A percentile compares a stretch with the other conserved stretches of the same genome.
phyloP scores from a whole-genome alignment of 2,797 vertebrate genomes.

The Brachyalestes nurse region DNA sequence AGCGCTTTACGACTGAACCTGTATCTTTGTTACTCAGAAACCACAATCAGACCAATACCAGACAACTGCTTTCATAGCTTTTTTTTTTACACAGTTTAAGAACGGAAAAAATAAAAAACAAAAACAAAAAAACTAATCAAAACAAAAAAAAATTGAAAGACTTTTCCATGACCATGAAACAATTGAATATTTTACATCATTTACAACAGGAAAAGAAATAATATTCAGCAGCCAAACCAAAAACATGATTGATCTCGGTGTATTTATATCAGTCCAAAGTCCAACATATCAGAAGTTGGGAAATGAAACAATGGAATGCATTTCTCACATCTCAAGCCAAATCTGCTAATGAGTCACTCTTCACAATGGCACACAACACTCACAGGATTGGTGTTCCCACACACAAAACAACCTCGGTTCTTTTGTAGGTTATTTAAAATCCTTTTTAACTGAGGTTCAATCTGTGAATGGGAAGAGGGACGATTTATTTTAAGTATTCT shows the following conservation, averaged over 20 bases:
- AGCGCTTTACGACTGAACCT: slow-evolving; percentile 65
- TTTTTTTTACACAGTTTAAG: slow-evolving; percentile 73
- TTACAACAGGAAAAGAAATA: slow-evolving; percentile 59
- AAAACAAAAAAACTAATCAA: background rate
- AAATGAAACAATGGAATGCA: slow-evolving; percentile 19
- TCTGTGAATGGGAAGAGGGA: slow-evolving; percentile 15
- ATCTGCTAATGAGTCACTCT: slow-evolving; percentile 6
- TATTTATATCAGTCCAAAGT: slow-evolving; percentile 26
- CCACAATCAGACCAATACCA: slow-evolving; percentile 52
- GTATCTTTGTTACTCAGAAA: slow-evolving; percentile 73
- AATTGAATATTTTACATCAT: slow-evolving; percentile 50
- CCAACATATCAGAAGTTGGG: background rate
- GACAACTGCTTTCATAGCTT: slow-evolving; percentile 69
- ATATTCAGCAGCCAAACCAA: slow-evolving; percentile 21
- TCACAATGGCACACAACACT: slow-evolving; percentile 1
- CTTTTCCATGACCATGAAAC: slow-evolving; percentile 3
- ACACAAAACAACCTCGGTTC: background rate
- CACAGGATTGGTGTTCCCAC: background rate
- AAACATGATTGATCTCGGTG: slow-evolving; percentile 9
- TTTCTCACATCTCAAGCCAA: slow-evolving; percentile 6
- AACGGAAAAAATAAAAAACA: slow-evolving; percentile 18
- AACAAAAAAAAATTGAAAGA: background rate
- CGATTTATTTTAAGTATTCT: background rate
- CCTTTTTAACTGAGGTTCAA: slow-evolving; percentile 28
- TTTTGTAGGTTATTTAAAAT: background rate